phyloP scores from a whole-genome alignment of 2,888 invertebrate genomes.

The Synanthedon formicaeformis region DNA sequence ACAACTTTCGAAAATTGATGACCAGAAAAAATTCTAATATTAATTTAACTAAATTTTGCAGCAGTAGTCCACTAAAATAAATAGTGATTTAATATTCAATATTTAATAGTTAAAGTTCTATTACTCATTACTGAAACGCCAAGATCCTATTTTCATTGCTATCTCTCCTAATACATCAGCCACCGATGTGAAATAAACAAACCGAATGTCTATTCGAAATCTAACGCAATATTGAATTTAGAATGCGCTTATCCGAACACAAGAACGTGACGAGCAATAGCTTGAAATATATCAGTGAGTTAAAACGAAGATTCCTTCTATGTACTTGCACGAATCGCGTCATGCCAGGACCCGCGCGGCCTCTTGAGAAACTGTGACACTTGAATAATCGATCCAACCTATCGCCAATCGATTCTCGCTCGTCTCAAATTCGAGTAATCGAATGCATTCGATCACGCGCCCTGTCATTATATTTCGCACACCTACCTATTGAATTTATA shows the following conservation, averaged over 20 bases:
- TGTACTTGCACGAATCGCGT: slow-evolving; percentile 12
- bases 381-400: slow-evolving; percentile 15
- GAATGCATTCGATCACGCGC: slow-evolving; percentile 1
- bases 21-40: too few relatives aligned
- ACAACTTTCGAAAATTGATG: too few relatives aligned
- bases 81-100: too few relatives aligned
- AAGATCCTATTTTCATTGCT: too few relatives aligned
- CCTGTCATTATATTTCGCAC: not conserved
- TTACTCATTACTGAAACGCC: too few relatives aligned
- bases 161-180: too few relatives aligned
- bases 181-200: too few relatives aligned
- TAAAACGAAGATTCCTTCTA: slow-evolving; percentile 4
- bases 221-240: not conserved
- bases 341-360: slow-evolving; percentile 9
- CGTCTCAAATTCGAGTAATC: slow-evolving; percentile 2
- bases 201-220: not conserved
- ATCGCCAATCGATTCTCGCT: slow-evolving; percentile 11
- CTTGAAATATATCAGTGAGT: slow-evolving; percentile 9
- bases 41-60: too few relatives aligned
- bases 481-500: not conserved
- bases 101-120: too few relatives aligned
- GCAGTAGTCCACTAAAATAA: too few relatives aligned
- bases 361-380: slow-evolving; percentile 19
- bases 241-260: not conserved
- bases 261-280: slow-evolving; percentile 1